A percentile compares a stretch with the other conserved stretches of the same genome.
Evolutionary conservation across 2,797 vertebrate species (phyloP).

Genomic region (Phyllotis vaccarum): DNA sequence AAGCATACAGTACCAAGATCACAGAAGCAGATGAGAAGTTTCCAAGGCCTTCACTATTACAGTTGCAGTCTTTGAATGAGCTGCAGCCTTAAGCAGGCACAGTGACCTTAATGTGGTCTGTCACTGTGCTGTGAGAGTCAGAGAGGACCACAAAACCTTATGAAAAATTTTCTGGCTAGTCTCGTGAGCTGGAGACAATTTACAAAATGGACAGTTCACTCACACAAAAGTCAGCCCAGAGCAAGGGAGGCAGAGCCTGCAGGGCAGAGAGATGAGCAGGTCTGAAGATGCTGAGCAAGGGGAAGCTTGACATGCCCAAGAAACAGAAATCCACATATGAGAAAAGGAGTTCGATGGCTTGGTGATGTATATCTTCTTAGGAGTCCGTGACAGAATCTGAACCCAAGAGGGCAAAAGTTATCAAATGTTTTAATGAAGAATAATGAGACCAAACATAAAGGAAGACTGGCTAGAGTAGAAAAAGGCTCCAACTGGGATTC

Average conservation of each 20-base stretch:
- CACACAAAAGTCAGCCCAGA: not conserved
- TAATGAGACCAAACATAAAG: not conserved
- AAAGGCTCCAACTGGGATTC: no score
- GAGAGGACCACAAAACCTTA: not conserved
- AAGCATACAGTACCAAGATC: not conserved
- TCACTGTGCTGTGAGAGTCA: not conserved
- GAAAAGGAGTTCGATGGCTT: no score
- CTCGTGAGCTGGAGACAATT: no score
- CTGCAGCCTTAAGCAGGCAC: not conserved
- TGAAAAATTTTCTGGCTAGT: not conserved
- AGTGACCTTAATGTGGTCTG: not conserved
- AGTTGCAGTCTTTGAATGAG: not conserved
- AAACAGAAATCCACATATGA: not conserved
- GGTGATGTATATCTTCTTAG: not conserved
- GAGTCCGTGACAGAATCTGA: not conserved
- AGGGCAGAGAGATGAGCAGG: not conserved
- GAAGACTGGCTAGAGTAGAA: not conserved
- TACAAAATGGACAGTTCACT: not conserved
- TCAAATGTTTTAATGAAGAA: not conserved
- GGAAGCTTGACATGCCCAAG: not conserved
- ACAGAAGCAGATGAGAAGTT: not conserved
- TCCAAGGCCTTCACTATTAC: no score
- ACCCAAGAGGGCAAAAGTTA: not conserved
- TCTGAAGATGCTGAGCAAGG: not conserved
- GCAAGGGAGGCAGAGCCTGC: not conserved